Conservation (phyloP, 1,140 invertebrate species). For the Diorhabda elongata region DNA sequence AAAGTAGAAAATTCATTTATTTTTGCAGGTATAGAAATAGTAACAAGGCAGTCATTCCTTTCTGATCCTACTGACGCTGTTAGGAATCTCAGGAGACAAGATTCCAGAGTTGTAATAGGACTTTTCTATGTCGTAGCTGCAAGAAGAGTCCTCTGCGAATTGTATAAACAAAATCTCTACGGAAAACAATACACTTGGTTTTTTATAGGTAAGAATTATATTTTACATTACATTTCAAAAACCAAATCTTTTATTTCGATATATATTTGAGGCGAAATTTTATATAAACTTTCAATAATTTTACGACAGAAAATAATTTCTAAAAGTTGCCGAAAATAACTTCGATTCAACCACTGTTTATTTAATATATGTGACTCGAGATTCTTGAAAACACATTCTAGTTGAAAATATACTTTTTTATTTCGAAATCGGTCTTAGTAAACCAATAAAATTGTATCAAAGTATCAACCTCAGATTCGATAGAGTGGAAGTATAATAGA, state of each 20-base stretch:
- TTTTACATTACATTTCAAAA: too few relatives aligned
- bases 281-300: too few relatives aligned
- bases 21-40: slow-evolving; percentile 28
- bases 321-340: background rate
- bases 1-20: background rate
- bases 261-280: too few relatives aligned
- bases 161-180: slow-evolving; percentile 92
- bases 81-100: slow-evolving; percentile 85
- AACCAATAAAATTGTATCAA: background rate
- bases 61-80: slow-evolving; percentile 96
- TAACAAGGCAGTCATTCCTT: slow-evolving; percentile 84
- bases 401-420: background rate
- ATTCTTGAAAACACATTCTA: background rate
- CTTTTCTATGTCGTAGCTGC: slow-evolving; percentile 98
- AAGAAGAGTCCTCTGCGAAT: slow-evolving; percentile 91
- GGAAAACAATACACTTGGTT: slow-evolving; percentile 98
- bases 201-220: slow-evolving; percentile 79
- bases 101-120: slow-evolving; percentile 95
- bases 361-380: background rate
- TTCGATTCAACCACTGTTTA: background rate
- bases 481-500: background rate
- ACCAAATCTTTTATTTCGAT: too few relatives aligned
- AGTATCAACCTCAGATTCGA: background rate
- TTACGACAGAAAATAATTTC: too few relatives aligned
- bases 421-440: background rate